Conservation (phyloP, 2,797 vertebrate species). For the Hoplostethus mediterraneus region DNA sequence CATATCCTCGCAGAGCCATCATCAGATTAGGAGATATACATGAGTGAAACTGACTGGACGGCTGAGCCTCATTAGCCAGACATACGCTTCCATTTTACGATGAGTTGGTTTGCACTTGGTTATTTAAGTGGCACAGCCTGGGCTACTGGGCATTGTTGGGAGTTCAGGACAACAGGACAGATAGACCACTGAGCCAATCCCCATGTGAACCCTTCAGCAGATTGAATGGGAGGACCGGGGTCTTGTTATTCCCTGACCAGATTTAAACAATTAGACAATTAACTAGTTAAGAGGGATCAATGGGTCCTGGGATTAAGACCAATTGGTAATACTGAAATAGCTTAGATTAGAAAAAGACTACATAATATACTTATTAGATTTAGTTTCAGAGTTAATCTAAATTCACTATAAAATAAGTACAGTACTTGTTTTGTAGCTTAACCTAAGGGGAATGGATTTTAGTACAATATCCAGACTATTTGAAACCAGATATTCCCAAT, state of each 20-base stretch:
- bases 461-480: no score
- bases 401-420: neutral
- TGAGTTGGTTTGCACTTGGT: slow-evolving; percentile 37
- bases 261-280: slow-evolving; percentile 81
- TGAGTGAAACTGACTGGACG: slow-evolving; percentile 77
- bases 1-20: slow-evolving; percentile 69
- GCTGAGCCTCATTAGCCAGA: slow-evolving; percentile 78
- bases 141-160: slow-evolving; percentile 45
- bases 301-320: slow-evolving; percentile 60
- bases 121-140: slow-evolving; percentile 43
- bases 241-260: slow-evolving; percentile 63
- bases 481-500: no score
- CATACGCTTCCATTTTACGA: slow-evolving; percentile 74
- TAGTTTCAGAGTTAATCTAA: slow-evolving; percentile 2
- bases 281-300: slow-evolving; percentile 77
- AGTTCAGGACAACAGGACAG: slow-evolving; percentile 50
- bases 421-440: neutral
- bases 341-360: slow-evolving; percentile 79
- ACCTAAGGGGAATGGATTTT: neutral
- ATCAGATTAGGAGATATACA: slow-evolving; percentile 78
- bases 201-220: slow-evolving; percentile 41
- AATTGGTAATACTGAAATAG: slow-evolving; percentile 68
- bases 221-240: slow-evolving; percentile 32
- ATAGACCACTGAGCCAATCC: slow-evolving; percentile 44
- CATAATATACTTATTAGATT: slow-evolving; percentile 62